These are phyloP conservation scores for Andrena camellia DNA, from an alignment of 2,888 invertebrate genomes.

Conservation along the genomic window DNA sequence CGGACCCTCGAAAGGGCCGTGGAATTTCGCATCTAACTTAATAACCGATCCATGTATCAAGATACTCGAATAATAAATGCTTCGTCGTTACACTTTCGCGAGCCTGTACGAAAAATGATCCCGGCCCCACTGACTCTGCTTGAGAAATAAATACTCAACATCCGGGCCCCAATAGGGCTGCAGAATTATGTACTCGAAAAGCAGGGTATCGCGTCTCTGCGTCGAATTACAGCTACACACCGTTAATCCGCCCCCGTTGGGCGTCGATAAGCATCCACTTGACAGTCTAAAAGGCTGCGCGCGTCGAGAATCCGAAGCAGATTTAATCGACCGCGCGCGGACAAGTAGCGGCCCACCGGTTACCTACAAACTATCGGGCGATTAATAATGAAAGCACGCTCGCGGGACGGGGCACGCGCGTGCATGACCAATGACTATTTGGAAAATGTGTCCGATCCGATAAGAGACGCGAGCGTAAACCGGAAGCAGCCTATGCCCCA, in stretches of 20 bases:
- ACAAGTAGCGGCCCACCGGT: neutral
- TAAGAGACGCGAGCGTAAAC: conserved; percentile 68
- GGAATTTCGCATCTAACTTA: too few relatives aligned
- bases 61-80: too few relatives aligned
- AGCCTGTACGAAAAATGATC: too few relatives aligned
- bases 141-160: too few relatives aligned
- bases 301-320: conserved; percentile 21
- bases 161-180: neutral
- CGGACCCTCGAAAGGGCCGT: too few relatives aligned
- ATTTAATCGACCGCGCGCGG: conserved; percentile 23
- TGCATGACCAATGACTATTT: conserved; percentile 63
- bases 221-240: neutral
- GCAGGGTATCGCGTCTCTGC: neutral
- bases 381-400: conserved; percentile 36
- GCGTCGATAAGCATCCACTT: conserved; percentile 12
- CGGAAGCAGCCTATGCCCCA: conserved; percentile 71
- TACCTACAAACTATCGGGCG: neutral
- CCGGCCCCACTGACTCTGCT: too few relatives aligned
- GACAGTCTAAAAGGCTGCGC: conserved; percentile 8
- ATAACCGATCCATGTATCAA: too few relatives aligned
- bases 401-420: conserved; percentile 36
- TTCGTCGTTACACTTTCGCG: too few relatives aligned
- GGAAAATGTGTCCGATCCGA: conserved; percentile 64
- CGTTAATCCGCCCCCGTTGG: conserved; percentile 24
- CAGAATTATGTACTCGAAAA: neutral